Conservation (phyloP, 2,888 invertebrate species). For the Pediacus dermestoides region DNA sequence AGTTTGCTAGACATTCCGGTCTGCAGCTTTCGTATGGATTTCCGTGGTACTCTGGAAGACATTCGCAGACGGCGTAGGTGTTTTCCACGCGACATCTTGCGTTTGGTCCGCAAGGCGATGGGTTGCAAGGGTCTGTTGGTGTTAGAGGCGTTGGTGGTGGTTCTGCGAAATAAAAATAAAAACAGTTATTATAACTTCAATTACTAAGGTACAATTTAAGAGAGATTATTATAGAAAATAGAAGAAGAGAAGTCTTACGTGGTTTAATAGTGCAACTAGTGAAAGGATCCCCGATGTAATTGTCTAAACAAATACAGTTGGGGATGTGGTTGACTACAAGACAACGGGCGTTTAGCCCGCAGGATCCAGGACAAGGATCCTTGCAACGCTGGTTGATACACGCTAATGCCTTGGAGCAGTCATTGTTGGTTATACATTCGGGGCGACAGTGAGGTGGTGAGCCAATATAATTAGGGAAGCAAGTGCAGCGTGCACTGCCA, state of each 20-base stretch:
- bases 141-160: slow-evolving; percentile 45
- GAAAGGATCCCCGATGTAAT: slow-evolving; percentile 67
- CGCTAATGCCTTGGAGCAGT: slow-evolving; percentile 64
- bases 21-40: slow-evolving; percentile 74
- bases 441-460: slow-evolving; percentile 68
- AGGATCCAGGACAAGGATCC: slow-evolving; percentile 73
- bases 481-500: slow-evolving; percentile 58
- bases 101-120: slow-evolving; percentile 78
- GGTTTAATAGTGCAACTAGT: slow-evolving; percentile 54
- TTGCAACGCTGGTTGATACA: slow-evolving; percentile 69
- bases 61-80: slow-evolving; percentile 69
- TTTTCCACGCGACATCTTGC: slow-evolving; percentile 73
- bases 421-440: slow-evolving; percentile 70
- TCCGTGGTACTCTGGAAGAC: slow-evolving; percentile 68
- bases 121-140: slow-evolving; percentile 68
- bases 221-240: not conserved
- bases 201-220: not conserved
- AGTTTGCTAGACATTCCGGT: slow-evolving; percentile 82
- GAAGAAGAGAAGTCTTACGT: slow-evolving; percentile 53
- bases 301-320: slow-evolving; percentile 67
- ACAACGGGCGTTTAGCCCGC: slow-evolving; percentile 68
- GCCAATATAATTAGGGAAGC: slow-evolving; percentile 69
- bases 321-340: slow-evolving; percentile 73
- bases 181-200: not conserved
- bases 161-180: slow-evolving; percentile 35